A percentile compares a stretch with the other conserved stretches of the same genome.
These are phyloP conservation scores for Frankliniella intonsa DNA, from an alignment of 2,888 invertebrate genomes.

Conservation along the genomic window DNA sequence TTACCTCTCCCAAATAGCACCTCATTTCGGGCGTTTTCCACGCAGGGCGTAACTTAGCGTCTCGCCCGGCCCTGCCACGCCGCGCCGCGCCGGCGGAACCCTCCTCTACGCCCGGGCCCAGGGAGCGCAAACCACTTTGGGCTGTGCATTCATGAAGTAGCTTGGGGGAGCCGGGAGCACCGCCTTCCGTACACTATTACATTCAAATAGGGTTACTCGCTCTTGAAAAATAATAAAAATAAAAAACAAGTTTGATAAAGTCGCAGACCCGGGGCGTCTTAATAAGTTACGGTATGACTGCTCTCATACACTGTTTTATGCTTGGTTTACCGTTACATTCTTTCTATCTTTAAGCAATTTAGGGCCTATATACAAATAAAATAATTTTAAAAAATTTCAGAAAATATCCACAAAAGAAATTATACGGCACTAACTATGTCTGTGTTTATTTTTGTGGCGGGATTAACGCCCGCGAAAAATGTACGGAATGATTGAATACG, in stretches of 20 bases:
- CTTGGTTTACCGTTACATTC: too few relatives aligned
- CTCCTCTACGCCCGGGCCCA: too few relatives aligned
- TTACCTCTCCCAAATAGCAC: constrained; percentile 13
- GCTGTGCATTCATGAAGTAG: not conserved
- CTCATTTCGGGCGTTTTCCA: constrained; percentile 24
- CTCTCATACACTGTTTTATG: too few relatives aligned
- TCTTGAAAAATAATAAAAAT: not conserved
- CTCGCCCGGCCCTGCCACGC: not conserved
- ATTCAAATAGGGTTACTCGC: not conserved
- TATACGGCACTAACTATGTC: not conserved
- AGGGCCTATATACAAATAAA: too few relatives aligned
- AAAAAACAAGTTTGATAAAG: too few relatives aligned
- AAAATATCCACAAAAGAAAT: not conserved
- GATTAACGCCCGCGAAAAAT: too few relatives aligned
- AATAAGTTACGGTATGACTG: too few relatives aligned
- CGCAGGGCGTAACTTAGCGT: constrained; percentile 10
- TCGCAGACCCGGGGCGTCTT: too few relatives aligned
- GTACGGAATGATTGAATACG: too few relatives aligned
- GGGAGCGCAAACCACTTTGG: not conserved
- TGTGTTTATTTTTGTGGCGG: not conserved
- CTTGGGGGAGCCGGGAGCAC: not conserved
- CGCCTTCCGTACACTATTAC: not conserved
- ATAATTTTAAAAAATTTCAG: not conserved
- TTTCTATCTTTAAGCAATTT: too few relatives aligned
- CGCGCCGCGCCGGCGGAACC: too few relatives aligned